phyloP scores from a whole-genome alignment of 2,113 vertebrate species.

The Plotosus lineatus region DNA sequence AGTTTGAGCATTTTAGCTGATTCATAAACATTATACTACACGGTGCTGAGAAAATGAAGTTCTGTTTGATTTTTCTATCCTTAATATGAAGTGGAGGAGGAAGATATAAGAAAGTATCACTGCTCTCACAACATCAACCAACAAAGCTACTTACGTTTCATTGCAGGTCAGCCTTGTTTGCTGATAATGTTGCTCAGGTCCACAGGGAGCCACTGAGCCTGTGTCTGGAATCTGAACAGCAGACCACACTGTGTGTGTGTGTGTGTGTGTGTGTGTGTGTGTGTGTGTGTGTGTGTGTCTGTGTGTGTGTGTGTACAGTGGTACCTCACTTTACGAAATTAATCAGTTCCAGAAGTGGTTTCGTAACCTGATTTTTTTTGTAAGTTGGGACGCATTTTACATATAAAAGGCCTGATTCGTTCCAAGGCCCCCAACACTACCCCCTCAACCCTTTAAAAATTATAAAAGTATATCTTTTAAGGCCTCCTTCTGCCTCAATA shows the following conservation, averaged over 20 bases:
- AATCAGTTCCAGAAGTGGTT: too few relatives aligned
- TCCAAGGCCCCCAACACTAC: too few relatives aligned
- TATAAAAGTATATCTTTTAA: too few relatives aligned
- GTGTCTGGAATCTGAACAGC: conserved; percentile 58
- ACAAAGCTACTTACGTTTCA: conserved; percentile 45
- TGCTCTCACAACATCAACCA: conserved; percentile 12
- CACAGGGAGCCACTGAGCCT: conserved; percentile 49
- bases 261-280: too few relatives aligned
- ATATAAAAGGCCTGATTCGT: too few relatives aligned
- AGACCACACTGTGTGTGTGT: conserved; percentile 22
- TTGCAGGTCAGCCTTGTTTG: conserved; percentile 52
- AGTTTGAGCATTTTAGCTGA: background rate
- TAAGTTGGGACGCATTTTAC: too few relatives aligned
- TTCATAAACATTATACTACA: background rate
- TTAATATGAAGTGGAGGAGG: background rate
- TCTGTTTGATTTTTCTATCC: background rate
- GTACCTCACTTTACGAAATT: too few relatives aligned
- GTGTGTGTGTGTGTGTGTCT: too few relatives aligned
- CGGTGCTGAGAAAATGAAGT: background rate
- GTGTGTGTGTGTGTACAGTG: too few relatives aligned
- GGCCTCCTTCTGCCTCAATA: too few relatives aligned
- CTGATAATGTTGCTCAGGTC: conserved; percentile 57
- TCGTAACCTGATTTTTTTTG: too few relatives aligned
- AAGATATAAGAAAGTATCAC: conserved; percentile 29
- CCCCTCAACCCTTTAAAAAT: too few relatives aligned